Evolutionary conservation across 2,797 vertebrate species (phyloP).

Genomic region (Phoeniculus purpureus): DNA sequence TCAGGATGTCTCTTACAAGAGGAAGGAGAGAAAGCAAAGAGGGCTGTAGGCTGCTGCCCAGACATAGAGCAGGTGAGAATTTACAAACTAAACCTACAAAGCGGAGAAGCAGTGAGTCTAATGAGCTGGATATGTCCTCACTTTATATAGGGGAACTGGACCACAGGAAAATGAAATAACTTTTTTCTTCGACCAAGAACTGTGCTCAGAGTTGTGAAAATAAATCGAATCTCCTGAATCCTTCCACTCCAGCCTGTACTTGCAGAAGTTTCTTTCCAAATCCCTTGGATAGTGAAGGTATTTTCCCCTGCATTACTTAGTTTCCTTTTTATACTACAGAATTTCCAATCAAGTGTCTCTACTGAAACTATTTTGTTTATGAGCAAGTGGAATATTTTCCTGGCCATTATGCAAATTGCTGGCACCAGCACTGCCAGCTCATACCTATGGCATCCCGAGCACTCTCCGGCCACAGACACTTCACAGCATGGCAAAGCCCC

Average conservation of each 20-base stretch:
- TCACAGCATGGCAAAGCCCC: fast-evolving
- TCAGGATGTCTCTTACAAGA: background rate
- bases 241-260: background rate
- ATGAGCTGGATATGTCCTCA: background rate
- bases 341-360: background rate
- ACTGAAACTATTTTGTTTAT: background rate
- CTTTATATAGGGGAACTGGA: background rate
- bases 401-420: background rate
- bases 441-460: background rate
- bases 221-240: background rate
- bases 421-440: background rate
- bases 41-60: background rate
- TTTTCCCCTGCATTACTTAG: background rate
- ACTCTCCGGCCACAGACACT: fast-evolving
- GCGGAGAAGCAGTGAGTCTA: background rate
- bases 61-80: background rate
- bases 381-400: background rate
- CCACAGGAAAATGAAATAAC: background rate
- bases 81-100: background rate
- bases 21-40: background rate
- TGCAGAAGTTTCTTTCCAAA: background rate
- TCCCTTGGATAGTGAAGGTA: background rate
- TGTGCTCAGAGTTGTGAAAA: background rate
- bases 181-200: background rate
- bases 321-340: background rate